Conservation (phyloP, 2,113 vertebrate species). For the Columba livia region DNA sequence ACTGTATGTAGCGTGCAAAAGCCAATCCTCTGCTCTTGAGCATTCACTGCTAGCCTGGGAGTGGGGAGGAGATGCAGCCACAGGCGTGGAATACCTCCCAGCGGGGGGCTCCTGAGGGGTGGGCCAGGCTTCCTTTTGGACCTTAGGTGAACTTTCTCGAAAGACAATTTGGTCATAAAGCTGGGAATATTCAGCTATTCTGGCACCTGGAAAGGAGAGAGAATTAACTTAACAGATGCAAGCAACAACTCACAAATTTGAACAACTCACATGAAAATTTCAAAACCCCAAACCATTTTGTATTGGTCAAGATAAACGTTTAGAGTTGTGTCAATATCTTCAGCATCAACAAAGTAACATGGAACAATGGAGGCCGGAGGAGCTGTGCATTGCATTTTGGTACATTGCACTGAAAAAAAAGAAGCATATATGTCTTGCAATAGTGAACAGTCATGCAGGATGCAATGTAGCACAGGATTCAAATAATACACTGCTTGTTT, state of each 20-base stretch:
- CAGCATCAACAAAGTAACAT: not conserved
- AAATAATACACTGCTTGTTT: not conserved
- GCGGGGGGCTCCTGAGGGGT: constrained; percentile 57
- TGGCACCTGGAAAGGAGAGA: constrained; percentile 83
- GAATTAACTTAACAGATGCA: not conserved
- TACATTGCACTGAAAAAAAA: not conserved
- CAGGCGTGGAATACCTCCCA: constrained; percentile 66
- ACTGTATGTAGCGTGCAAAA: constrained; percentile 89
- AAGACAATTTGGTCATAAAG: constrained; percentile 96
- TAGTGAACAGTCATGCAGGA: not conserved
- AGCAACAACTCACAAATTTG: no score
- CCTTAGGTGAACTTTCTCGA: constrained; percentile 76
- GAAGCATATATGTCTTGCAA: not conserved
- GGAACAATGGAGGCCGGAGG: not conserved
- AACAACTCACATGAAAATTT: not conserved
- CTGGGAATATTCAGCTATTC: constrained; percentile 97
- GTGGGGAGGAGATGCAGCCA: constrained; percentile 52
- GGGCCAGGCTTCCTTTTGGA: constrained; percentile 66
- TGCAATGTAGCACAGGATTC: not conserved
- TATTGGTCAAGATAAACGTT: not conserved
- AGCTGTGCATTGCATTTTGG: not conserved
- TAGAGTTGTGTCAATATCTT: not conserved
- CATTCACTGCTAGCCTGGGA: constrained; percentile 49
- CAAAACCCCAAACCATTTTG: not conserved
- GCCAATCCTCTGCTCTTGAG: constrained; percentile 84